Base-by-base conservation (phyloP, 2,888 invertebrate species). In the Callimorpha dominula region DNA sequence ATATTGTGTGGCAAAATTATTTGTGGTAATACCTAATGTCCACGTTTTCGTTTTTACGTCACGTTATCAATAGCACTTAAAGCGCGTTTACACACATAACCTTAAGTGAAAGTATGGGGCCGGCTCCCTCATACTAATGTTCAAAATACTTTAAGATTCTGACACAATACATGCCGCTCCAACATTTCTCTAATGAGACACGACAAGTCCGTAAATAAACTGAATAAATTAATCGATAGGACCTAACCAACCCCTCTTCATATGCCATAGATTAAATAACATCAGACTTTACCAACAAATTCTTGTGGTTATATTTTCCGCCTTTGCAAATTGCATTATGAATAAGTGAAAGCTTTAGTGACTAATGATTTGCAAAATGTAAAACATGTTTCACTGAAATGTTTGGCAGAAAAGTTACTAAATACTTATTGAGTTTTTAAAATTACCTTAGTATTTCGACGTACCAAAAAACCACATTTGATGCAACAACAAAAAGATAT, bases 51-150 rank as follows among this genome's bases (percentile, higher is more conserved):
- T 84, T 87, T 93, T 93, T 93, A 93, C 92, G 93, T 95, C 92
- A 95, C 92, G 86, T 90, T 92, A 93, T 92, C 91, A 92, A 92
- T 91, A 89, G 90, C 90, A 91, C 91, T 92, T 91, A 90, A 88
- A 88, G 87, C 87, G 88, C 90, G 92, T 94, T 94, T 94, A 93
- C 91, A 94, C 90, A 95, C 94, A 94, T 94, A 95, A 95, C 93
- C 91, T 92, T 88, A 90, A 95, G 95, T 95, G 95, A 95, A 95
- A 95, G 95, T 95, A 90, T 84, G 90, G 87, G 82, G 84, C 92
- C 88, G 87, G 92, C 90, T 87, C 84, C 83, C 89, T 89, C 94
- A 95, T 95, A 95, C 95, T 94, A 95, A 95, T 95, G 94, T 86
- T 91, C 87, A 90, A 93, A 94, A 92, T 92, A 89, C 89, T 93